These are phyloP conservation scores for Automeris io DNA, from an alignment of 2,888 invertebrate genomes.

Conservation along the genomic window DNA sequence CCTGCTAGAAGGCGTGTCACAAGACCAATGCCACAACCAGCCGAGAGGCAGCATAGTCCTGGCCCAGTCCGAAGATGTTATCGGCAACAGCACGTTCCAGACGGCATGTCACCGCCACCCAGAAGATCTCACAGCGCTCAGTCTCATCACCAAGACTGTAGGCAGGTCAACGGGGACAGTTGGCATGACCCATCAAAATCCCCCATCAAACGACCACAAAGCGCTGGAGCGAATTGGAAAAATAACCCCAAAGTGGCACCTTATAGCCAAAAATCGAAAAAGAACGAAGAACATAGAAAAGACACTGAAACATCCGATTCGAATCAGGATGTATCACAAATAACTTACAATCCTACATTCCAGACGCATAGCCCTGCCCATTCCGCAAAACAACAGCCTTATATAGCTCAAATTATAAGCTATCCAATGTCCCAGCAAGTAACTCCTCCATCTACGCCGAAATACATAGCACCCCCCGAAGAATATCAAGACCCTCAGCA, in stretches of 20 bases:
- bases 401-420: conserved; percentile 67
- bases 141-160: conserved; percentile 48
- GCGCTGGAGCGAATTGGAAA: conserved; percentile 65
- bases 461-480: conserved; percentile 66
- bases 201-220: conserved; percentile 64
- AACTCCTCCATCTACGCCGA: conserved; percentile 62
- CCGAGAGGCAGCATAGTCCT: conserved; percentile 62
- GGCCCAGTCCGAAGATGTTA: conserved; percentile 49
- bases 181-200: conserved; percentile 63
- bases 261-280: conserved; percentile 57
- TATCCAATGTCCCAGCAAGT: conserved; percentile 70
- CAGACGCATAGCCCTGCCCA: conserved; percentile 72
- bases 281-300: conserved; percentile 55
- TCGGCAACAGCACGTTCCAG: conserved; percentile 51
- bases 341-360: conserved; percentile 73
- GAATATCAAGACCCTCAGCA: conserved; percentile 69
- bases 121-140: conserved; percentile 57
- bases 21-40: conserved; percentile 45
- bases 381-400: conserved; percentile 60
- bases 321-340: conserved; percentile 59
- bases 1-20: conserved; percentile 51
- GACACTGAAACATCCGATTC: conserved; percentile 36
- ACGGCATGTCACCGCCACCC: conserved; percentile 62
- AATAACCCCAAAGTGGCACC: conserved; percentile 63
- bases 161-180: conserved; percentile 57